phyloP scores from a whole-genome alignment of 2,113 vertebrate genomes.

The Mola mola region DNA sequence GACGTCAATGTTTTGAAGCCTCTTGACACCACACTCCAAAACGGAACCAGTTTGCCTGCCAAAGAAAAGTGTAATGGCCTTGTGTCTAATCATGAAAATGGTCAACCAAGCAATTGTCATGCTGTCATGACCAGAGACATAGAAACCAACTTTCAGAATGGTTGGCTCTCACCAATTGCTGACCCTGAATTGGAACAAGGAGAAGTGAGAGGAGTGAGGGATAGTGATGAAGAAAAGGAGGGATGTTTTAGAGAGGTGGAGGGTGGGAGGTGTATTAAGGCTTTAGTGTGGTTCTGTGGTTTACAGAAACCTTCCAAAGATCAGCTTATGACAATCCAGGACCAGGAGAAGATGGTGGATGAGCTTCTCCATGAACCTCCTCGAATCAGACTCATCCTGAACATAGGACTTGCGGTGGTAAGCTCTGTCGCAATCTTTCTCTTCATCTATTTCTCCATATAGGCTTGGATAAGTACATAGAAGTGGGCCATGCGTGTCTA shows the following conservation, averaged over 20 bases:
- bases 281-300: slow-evolving; percentile 86
- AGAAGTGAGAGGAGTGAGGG: slow-evolving; percentile 68
- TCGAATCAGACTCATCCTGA: slow-evolving; percentile 83
- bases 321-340: slow-evolving; percentile 74
- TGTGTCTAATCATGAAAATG: slow-evolving; percentile 59
- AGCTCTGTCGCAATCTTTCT: slow-evolving; percentile 88
- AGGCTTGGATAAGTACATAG: slow-evolving; percentile 34
- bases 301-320: slow-evolving; percentile 79
- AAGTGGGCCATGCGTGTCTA: no score
- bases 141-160: slow-evolving; percentile 42
- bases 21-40: slow-evolving; percentile 2
- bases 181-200: slow-evolving; percentile 76
- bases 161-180: not conserved
- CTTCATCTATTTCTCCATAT: slow-evolving; percentile 92
- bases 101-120: not conserved
- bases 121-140: slow-evolving; percentile 66
- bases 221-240: not conserved
- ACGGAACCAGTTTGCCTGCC: not conserved
- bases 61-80: slow-evolving; percentile 69
- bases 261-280: slow-evolving; percentile 38
- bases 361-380: slow-evolving; percentile 90
- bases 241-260: not conserved
- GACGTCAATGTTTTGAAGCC: slow-evolving; percentile 71
- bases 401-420: slow-evolving; percentile 85
- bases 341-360: slow-evolving; percentile 83